Evolutionary conservation across 2,797 vertebrate species (phyloP).

Genomic region (Garrulus glandarius): DNA sequence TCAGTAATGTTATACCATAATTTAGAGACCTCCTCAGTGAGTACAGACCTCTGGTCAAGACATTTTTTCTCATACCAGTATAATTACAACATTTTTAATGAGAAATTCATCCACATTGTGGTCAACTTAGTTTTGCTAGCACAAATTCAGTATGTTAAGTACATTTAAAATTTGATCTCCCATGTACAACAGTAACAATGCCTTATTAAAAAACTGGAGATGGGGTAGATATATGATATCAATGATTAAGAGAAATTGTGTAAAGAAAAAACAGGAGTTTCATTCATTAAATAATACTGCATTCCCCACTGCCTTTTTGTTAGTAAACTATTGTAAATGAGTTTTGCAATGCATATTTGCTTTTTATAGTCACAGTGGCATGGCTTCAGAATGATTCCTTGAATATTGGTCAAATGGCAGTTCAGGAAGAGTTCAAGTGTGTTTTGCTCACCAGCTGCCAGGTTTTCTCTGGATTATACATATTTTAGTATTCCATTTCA

Average conservation of each 20-base stretch:
- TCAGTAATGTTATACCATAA: not conserved
- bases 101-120: not conserved
- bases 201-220: not conserved
- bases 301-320: not conserved
- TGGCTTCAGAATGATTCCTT: not conserved
- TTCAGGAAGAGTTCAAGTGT: slow-evolving; percentile 46
- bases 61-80: not conserved
- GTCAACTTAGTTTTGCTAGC: not conserved
- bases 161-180: not conserved
- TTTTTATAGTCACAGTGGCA: not conserved
- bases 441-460: slow-evolving; percentile 16
- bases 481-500: not conserved
- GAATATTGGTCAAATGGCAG: not conserved
- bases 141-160: not conserved
- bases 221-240: not conserved
- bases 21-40: not conserved
- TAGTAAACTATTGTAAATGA: not conserved
- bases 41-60: not conserved
- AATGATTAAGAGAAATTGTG: not conserved
- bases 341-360: not conserved
- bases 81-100: not conserved
- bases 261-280: not conserved
- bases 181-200: not conserved
- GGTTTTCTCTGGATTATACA: not conserved
- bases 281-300: not conserved